A percentile compares a stretch with the other conserved stretches of the same genome.
These are phyloP conservation scores for Cariama cristata DNA, from an alignment of 2,113 vertebrate genomes.

Conservation along the genomic window DNA sequence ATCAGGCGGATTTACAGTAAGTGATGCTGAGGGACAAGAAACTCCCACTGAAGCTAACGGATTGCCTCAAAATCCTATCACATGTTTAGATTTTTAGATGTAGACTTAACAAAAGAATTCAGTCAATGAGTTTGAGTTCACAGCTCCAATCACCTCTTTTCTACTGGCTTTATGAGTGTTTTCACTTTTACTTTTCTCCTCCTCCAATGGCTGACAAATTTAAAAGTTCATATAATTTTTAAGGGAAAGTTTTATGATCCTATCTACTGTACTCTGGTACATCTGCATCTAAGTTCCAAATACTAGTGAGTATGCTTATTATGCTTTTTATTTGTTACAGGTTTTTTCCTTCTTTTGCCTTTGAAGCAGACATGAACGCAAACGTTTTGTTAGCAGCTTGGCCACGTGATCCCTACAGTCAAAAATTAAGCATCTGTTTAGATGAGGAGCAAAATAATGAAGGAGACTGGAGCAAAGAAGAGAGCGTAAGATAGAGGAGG, in stretches of 20 bases:
- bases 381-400: neutral
- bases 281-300: neutral
- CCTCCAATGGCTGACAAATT: neutral
- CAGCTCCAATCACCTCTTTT: neutral
- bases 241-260: neutral
- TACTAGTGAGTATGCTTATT: neutral
- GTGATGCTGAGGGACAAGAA: neutral
- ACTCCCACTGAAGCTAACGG: rapidly evolving
- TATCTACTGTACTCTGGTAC: neutral
- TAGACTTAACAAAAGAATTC: neutral
- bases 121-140: neutral
- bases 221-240: neutral
- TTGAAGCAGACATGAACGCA: neutral
- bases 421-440: neutral
- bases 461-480: neutral
- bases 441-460: neutral
- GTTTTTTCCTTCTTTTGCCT: neutral
- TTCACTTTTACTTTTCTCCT: neutral
- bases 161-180: neutral
- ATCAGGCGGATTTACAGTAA: constrained; percentile 3
- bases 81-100: neutral
- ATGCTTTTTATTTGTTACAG: neutral
- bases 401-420: neutral
- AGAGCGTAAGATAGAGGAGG: neutral
- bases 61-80: neutral